A percentile compares a stretch with the other conserved stretches of the same genome.
phyloP scores from a whole-genome alignment of 2,113 vertebrate species.

The Acrocephalus kingi region DNA sequence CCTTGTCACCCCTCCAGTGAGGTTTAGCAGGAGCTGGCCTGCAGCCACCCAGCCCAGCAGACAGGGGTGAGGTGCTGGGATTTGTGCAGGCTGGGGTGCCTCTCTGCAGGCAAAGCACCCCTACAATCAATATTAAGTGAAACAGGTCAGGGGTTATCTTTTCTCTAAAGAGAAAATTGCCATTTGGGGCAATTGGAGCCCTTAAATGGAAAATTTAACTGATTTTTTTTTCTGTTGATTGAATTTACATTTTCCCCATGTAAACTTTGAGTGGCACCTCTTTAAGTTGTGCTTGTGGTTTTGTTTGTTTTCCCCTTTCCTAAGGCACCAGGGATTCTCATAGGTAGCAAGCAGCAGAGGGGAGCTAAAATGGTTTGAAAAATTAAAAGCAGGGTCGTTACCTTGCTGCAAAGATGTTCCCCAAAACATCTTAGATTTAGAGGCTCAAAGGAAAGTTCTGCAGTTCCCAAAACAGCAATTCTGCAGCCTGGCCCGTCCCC shows the following conservation, averaged over 20 bases:
- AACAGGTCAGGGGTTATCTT: background rate
- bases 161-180: background rate
- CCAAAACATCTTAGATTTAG: background rate
- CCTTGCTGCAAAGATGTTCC: background rate
- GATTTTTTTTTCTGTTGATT: too few relatives aligned
- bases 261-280: background rate
- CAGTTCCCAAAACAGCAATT: background rate
- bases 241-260: too few relatives aligned
- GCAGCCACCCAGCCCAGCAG: background rate
- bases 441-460: background rate
- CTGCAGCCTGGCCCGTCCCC: background rate
- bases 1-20: background rate
- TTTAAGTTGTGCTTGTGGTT: background rate
- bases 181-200: background rate
- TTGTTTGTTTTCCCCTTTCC: background rate
- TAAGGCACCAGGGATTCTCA: background rate
- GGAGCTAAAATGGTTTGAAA: background rate
- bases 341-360: background rate
- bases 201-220: background rate
- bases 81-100: background rate
- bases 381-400: background rate
- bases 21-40: background rate
- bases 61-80: background rate
- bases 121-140: background rate
- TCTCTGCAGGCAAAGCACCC: background rate